Base-by-base conservation (phyloP, 2,888 invertebrate genomes). In the Caradrina clavipalpis region DNA sequence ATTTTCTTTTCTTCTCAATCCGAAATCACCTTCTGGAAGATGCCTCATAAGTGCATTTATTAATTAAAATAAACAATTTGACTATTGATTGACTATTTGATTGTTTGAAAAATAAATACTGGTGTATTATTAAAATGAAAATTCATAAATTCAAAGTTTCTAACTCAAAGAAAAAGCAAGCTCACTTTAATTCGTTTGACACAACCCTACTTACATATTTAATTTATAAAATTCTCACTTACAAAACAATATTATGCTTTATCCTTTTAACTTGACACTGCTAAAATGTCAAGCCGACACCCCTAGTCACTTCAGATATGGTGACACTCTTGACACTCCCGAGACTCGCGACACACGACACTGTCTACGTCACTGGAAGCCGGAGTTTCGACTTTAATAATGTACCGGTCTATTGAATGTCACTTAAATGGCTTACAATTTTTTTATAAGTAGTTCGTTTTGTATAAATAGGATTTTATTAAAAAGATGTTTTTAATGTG, bases 311-410 rank as follows among this genome's bases (percentile, higher is more conserved):
- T 60, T 13, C 11, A 42, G 39, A 68, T 68, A 42, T 31, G 21
- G 15, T 71, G 78, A 71, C 57, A 77, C 51, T 57, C 19, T 17
- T 47, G 67, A 69, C 55, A 67, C 1, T 47, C 22, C 7, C 45
- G 60, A 55, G 51, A 80, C 53, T 21, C 19, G n/a, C 35, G 63
- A 58, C 64, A 70, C 62, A 26, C 22, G 61, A 70, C 54, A 21
- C 47, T 63, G 55, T 63, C 62, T 53, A 49, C 50, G 64, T 50
- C 47, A 59, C n/a, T 76, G 13, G 35, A n/a, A 47, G 22, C 55
- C 19, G 11, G 53, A 66, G 42, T 77, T 76, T 76, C 39, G 22
- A 39, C 47, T 81, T 67, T 77, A 77, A 64, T 81, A 77, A 49
- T 57, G 57, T 80, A 60, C 22, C 6, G 15, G 8, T n/a, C 39